These are phyloP conservation scores for Mobula hypostoma DNA, from an alignment of 2,113 vertebrate species.

Conservation along the genomic window DNA sequence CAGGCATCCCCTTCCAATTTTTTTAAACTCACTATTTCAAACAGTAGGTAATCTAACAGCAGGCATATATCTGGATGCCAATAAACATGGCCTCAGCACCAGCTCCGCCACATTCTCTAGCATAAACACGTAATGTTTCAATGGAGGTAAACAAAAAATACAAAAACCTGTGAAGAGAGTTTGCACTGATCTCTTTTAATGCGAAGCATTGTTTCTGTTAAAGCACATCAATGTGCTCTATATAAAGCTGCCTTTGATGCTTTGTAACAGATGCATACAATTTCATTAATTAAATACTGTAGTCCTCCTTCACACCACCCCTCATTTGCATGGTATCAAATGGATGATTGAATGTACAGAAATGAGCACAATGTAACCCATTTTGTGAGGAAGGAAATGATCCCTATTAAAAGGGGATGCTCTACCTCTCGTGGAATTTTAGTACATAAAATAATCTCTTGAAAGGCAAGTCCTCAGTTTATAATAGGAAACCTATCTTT, in stretches of 20 bases:
- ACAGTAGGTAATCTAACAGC: not conserved
- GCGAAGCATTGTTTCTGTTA: not conserved
- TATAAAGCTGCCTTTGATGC: constrained; percentile 15
- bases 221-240: not conserved
- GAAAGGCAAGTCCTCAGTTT: not conserved
- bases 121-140: not conserved
- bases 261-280: not conserved
- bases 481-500: not conserved
- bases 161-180: not conserved
- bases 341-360: not conserved
- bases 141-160: constrained; percentile 5
- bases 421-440: not conserved
- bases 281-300: not conserved
- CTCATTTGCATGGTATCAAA: not conserved
- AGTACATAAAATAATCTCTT: not conserved
- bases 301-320: not conserved
- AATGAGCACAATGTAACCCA: not conserved
- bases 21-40: not conserved
- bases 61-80: not conserved
- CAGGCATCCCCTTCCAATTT: not conserved
- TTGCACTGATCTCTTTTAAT: not conserved
- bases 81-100: not conserved
- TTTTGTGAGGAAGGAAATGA: not conserved
- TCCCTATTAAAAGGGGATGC: not conserved
- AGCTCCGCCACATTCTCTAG: not conserved